Evolutionary conservation across 2,113 vertebrate species (phyloP).

Genomic region (Scartelaos histophorus): DNA sequence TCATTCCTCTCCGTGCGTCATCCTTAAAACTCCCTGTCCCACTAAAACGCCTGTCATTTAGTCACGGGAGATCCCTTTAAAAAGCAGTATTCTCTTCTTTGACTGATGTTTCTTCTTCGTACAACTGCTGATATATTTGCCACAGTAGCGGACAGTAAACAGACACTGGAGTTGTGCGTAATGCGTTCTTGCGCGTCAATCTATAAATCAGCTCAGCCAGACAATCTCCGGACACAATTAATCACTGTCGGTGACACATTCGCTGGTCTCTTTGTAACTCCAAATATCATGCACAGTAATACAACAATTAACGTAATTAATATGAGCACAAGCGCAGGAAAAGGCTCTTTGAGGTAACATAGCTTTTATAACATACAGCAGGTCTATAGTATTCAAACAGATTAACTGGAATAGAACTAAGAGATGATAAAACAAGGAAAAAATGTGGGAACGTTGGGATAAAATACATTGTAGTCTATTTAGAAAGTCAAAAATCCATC

Average conservation of each 20-base stretch:
- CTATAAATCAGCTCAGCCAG: neutral
- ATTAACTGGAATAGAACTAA: too few species aligned
- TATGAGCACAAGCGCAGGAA: neutral
- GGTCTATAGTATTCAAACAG: neutral
- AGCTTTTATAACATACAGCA: neutral
- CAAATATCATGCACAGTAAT: neutral
- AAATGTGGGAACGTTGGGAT: too few species aligned
- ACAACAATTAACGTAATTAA: neutral
- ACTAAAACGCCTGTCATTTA: neutral
- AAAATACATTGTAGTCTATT: too few species aligned
- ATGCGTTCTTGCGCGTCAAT: constrained; percentile 1
- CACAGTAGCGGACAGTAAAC: neutral
- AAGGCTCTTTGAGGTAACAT: neutral
- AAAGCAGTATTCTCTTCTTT: neutral
- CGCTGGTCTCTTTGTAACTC: neutral
- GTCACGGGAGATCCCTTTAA: neutral
- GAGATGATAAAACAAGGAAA: too few species aligned
- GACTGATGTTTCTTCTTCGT: neutral
- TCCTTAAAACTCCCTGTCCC: constrained; percentile 34
- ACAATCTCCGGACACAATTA: constrained; percentile 4
- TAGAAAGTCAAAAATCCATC: too few species aligned
- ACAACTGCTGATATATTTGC: neutral
- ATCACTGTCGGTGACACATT: constrained; percentile 1
- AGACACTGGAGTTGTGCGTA: neutral
- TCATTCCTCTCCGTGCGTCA: constrained; percentile 58